phyloP scores from a whole-genome alignment of 2,888 invertebrate genomes.

The Empis stercorea region DNA sequence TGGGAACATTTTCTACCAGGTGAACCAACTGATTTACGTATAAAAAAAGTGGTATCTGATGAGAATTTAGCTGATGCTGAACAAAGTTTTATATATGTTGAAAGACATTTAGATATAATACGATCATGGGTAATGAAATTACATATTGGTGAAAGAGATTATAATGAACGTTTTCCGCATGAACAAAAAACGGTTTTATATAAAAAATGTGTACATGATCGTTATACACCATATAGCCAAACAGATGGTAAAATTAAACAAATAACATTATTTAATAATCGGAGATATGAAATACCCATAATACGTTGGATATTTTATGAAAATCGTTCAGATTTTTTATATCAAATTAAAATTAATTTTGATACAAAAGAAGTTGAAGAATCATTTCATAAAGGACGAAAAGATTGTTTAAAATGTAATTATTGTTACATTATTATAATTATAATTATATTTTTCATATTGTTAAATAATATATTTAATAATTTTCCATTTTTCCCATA shows the following conservation, averaged over 20 bases:
- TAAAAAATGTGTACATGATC: conserved; percentile 61
- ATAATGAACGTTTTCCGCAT: conserved; percentile 59
- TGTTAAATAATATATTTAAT: background rate
- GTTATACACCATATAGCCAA: conserved; percentile 63
- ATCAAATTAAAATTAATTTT: conserved; percentile 41
- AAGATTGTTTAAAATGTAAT: conserved; percentile 55
- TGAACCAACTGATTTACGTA: conserved; percentile 43
- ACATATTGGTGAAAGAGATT: conserved; percentile 44
- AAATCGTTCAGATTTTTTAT: conserved; percentile 52
- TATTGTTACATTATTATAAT: conserved; percentile 6
- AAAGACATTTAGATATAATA: conserved; percentile 67
- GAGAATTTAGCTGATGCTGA: conserved; percentile 39
- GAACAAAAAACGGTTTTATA: conserved; percentile 54
- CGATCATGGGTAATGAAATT: conserved; percentile 60
- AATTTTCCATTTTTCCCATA: background rate
- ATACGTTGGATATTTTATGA: conserved; percentile 46
- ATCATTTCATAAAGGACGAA: conserved; percentile 50
- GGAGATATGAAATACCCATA: conserved; percentile 25
- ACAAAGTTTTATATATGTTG: conserved; percentile 36
- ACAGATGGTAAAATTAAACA: conserved; percentile 45
- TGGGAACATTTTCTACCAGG: conserved; percentile 68
- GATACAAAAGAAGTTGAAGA: conserved; percentile 43
- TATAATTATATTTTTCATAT: background rate
- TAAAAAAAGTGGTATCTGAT: conserved; percentile 28
- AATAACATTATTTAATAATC: conserved; percentile 24